Conservation (phyloP, 37 sponge, comb jelly and placozoan genomes). For the Corticium candelabrum region DNA sequence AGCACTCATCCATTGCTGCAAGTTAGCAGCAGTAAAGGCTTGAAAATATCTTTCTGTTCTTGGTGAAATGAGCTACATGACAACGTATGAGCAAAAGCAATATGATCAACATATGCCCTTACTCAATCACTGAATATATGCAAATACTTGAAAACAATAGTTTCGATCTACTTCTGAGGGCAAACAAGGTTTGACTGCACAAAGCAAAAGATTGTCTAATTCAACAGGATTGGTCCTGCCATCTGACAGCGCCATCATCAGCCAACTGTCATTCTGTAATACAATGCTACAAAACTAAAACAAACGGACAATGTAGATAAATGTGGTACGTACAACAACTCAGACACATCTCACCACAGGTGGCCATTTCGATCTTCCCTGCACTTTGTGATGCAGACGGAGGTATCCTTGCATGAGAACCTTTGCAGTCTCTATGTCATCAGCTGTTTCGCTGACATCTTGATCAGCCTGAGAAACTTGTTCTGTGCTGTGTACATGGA, state of each 20-base stretch:
- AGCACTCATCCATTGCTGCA: constrained; percentile 48
- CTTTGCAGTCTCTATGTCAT: too few species aligned
- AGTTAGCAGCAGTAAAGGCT: constrained; percentile 33
- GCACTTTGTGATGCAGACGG: too few species aligned
- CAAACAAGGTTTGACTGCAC: constrained; percentile 39
- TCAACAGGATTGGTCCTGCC: background rate
- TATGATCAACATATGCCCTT: too few species aligned
- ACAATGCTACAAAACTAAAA: background rate
- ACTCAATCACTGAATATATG: background rate
- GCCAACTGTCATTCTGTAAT: background rate
- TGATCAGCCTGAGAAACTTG: too few species aligned
- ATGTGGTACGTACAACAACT: too few species aligned
- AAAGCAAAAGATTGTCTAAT: constrained; percentile 44
- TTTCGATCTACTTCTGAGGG: constrained; percentile 63
- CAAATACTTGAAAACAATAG: constrained; percentile 62
- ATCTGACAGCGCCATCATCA: background rate
- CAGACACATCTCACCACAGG: too few species aligned
- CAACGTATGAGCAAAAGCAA: background rate
- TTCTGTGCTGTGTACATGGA: too few species aligned
- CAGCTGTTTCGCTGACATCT: too few species aligned
- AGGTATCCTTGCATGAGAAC: too few species aligned
- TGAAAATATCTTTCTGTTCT: constrained; percentile 61
- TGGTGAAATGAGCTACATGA: constrained; percentile 67
- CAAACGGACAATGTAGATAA: too few species aligned
- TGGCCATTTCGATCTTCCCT: too few species aligned